These are phyloP conservation scores for Diorhabda elongata DNA, from an alignment of 1,140 invertebrate species.

Conservation along the genomic window DNA sequence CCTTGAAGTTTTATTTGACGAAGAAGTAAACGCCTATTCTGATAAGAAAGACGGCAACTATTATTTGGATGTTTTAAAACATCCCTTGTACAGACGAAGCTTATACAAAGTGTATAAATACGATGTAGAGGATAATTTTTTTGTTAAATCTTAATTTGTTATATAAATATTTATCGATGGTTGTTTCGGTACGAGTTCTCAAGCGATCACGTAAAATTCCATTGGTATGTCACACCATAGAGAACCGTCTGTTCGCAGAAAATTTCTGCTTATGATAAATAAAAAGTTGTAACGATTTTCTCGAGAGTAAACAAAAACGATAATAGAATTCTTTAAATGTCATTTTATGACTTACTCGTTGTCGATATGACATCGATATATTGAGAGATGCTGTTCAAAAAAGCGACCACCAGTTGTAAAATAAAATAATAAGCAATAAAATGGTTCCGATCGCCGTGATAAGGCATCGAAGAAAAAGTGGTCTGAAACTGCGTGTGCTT, in stretches of 20 bases:
- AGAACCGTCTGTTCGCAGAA: not conserved
- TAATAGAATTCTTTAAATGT: constrained; percentile 9
- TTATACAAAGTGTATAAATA: no score
- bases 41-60: no score
- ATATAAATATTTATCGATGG: no score
- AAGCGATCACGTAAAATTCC: constrained; percentile 14
- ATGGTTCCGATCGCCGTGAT: constrained; percentile 24
- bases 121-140: no score
- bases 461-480: constrained; percentile 26
- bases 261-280: constrained; percentile 8
- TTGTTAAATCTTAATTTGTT: no score
- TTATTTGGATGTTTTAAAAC: no score
- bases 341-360: constrained; percentile 18
- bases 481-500: constrained; percentile 21
- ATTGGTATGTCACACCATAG: constrained; percentile 12
- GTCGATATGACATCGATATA: constrained; percentile 14
- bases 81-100: no score
- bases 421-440: constrained; percentile 33
- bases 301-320: constrained; percentile 6
- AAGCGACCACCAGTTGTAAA: constrained; percentile 26
- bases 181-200: not conserved
- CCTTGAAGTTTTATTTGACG: no score
- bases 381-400: constrained; percentile 16
- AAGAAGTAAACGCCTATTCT: no score
- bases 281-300: constrained; percentile 11